Evolutionary conservation across 2,797 vertebrate species (phyloP), one percentile per base, ranked within the genome.

Genomic region (Eidolon dupreanum): DNA sequence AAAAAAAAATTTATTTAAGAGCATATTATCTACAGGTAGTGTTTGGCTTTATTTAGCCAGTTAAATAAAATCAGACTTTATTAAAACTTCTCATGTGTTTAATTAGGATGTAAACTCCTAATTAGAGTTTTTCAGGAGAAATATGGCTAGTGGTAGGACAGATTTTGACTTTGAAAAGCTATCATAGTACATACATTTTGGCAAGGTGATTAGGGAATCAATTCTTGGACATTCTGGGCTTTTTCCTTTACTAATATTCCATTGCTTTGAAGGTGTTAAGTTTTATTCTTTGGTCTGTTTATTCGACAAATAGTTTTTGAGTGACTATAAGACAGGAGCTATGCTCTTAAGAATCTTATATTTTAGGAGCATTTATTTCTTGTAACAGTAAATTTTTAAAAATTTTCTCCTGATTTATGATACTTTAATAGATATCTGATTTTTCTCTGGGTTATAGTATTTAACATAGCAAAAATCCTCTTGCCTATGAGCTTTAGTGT

Each of bases 111-210:
- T 49, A 49, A 49, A 49, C 49, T 49, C 49, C 49, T 49, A 49
- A 49, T 49, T 49, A 49, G 15, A 88, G 10, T 95, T 91, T 86
- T 28, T 65, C 31, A 78, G 36, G 24, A 86, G 70, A 93, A 94
- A 91, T 88, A 70, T 24, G 70, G 28, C 57, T 38, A 41, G 55
- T 79, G 13, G 28, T 71, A 9, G 68, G 28, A 15, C 55, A 90
- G 63, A 53, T 88, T 74, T 79, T 82, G 77, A 82, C 74, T 93
- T 89, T 92, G 63, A 88, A 82, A 95, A 96, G 36, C 31, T 93
- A 74, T 95, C 33, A 19, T 63, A 59, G 26, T 65, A 41, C n/a
- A 49, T 36, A 75, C n/a, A 43, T 95, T 88, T 93, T 86, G 70
- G 86, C 31, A 87, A 66, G 24, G 41, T 84, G 65, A 66, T 85